A percentile compares a stretch with the other conserved stretches of the same genome.
These are phyloP conservation scores for Indicator indicator DNA, from an alignment of 2,113 vertebrate genomes.

Conservation along the genomic window DNA sequence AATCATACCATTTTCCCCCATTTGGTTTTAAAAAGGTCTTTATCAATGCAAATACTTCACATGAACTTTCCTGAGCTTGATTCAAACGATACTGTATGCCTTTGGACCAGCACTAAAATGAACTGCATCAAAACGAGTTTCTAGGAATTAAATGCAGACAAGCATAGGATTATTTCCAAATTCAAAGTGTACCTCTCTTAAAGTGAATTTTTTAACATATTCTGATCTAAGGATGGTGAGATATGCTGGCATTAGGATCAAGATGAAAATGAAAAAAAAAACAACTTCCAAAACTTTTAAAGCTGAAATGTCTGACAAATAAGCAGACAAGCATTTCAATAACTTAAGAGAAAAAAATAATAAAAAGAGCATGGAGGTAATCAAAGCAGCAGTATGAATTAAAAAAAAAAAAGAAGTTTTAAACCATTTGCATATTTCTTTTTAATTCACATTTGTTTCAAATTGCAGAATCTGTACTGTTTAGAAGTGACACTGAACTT, in stretches of 20 bases:
- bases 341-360: neutral
- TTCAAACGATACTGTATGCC: neutral
- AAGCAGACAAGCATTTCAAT: neutral
- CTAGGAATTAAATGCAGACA: neutral
- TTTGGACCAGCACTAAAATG: neutral
- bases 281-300: neutral
- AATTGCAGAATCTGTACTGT: neutral
- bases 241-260: neutral
- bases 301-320: neutral
- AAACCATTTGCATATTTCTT: neutral
- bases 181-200: neutral
- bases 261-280: neutral
- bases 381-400: neutral
- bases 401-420: neutral
- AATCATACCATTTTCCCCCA: neutral
- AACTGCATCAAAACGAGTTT: neutral
- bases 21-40: neutral
- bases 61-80: neutral
- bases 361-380: neutral
- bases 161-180: neutral
- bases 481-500: constrained; percentile 21
- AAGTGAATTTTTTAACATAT: neutral
- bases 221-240: neutral
- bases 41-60: neutral
- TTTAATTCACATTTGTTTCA: constrained; percentile 2